Evolutionary conservation across 2,113 vertebrate species (phyloP), one percentile per base, ranked within the genome.

Genomic region (Chitala chitala): DNA sequence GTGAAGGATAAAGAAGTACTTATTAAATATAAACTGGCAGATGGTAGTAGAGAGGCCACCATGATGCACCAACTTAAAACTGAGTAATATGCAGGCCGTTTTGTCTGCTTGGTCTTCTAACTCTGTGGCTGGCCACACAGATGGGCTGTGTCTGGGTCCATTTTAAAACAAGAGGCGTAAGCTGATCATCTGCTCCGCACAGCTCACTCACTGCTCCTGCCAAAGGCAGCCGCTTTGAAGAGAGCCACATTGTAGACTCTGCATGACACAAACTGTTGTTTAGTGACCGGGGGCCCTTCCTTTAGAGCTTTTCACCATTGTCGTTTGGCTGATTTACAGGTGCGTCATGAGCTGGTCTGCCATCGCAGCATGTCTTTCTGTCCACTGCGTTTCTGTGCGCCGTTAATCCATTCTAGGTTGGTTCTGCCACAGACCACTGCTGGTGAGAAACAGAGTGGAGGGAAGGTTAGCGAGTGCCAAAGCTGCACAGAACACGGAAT

Each of bases 241-340:
- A n/a, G n/a, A n/a, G n/a, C n/a, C n/a, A n/a, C n/a, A n/a, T n/a
- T n/a, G n/a, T n/a, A n/a, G n/a, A n/a, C n/a, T n/a, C n/a, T n/a
- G n/a, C n/a, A n/a, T n/a, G n/a, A n/a, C n/a, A n/a, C n/a, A n/a
- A n/a, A n/a, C n/a, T n/a, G n/a, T n/a, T n/a, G n/a, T n/a, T n/a
- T n/a, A n/a, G n/a, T n/a, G n/a, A n/a, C n/a, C n/a, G n/a, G n/a
- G n/a, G n/a, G n/a, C n/a, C n/a, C n/a, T n/a, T n/a, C n/a, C 36
- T n/a, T 20, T 65, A 38, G 61, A 13, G n/a, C 61, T 59, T 26
- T 59, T n/a, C 56, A 38, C 38, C 20, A 64, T 64, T 64, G n/a
- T 31, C 33, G 20, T 64, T 64, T n/a, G 38, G 61, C 33, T 33
- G 24, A 7, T 17, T 36, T 29, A 40, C 33, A n/a, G 5, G 20